Percentiles rank a stretch among this genome's conserved stretches.
Conservation (phyloP, 2,797 vertebrate species). For the Adelosebastes latens region DNA sequence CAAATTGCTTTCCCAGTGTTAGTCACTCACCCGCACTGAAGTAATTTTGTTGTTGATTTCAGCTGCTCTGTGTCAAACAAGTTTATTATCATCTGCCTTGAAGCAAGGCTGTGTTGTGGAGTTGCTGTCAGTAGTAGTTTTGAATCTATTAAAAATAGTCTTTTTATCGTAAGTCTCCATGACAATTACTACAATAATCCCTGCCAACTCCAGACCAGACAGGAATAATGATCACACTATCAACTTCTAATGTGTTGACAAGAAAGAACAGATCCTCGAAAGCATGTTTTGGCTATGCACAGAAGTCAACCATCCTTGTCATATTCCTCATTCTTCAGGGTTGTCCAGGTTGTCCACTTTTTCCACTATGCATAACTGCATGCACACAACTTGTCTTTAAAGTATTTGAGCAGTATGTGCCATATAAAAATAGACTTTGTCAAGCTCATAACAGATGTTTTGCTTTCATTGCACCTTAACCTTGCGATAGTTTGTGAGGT, state of each 20-base stretch:
- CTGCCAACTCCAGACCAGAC: neutral
- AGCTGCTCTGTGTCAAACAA: neutral
- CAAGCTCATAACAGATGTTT: neutral
- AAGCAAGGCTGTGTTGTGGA: neutral
- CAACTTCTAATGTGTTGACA: neutral
- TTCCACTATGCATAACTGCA: neutral
- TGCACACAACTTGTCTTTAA: neutral
- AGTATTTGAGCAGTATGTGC: neutral
- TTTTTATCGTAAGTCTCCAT: neutral
- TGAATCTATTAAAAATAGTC: neutral
- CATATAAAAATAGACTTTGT: neutral
- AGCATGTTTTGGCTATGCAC: neutral
- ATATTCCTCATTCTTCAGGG: neutral
- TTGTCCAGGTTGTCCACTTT: neutral
- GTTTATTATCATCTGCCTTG: neutral
- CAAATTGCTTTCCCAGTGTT: constrained; percentile 11
- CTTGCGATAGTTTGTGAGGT: neutral
- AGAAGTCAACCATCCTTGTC: neutral
- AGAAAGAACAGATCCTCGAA: neutral
- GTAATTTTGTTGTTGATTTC: constrained; percentile 11
- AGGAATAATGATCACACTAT: neutral
- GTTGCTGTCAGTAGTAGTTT: neutral
- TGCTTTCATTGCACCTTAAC: neutral
- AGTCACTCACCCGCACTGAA: neutral
- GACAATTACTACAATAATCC: neutral